phyloP scores from a whole-genome alignment of 2,888 invertebrate genomes.

The Notocelia uddmanniana region DNA sequence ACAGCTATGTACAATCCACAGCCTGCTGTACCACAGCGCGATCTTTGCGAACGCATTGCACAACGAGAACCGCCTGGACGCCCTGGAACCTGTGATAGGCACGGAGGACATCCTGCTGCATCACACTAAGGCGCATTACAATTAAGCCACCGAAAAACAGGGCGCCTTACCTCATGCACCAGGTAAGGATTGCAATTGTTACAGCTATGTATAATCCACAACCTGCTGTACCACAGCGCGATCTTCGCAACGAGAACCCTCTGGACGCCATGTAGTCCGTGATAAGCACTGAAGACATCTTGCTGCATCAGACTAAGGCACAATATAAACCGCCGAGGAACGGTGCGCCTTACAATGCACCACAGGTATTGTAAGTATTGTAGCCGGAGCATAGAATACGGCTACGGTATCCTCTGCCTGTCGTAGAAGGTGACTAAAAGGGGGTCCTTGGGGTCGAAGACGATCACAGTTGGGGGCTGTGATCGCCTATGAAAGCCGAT shows the following conservation, averaged over 20 bases:
- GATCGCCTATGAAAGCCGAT: no score
- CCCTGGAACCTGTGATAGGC: conserved; percentile 75
- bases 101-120: conserved; percentile 79
- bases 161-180: conserved; percentile 80
- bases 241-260: conserved; percentile 69
- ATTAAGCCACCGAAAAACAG: conserved; percentile 80
- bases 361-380: no score
- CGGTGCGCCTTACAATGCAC: conserved; percentile 81
- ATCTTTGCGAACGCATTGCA: conserved; percentile 72
- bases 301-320: no score
- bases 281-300: no score
- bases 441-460: no score
- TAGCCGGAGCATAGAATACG: no score
- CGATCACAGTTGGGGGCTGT: no score
- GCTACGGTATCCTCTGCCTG: no score
- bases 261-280: no score
- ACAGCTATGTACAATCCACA: no score
- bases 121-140: conserved; percentile 82
- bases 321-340: conserved; percentile 67
- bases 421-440: no score
- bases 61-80: conserved; percentile 73
- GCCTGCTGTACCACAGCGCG: conserved; percentile 78
- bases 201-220: no score
- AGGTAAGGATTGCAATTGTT: conserved; percentile 20
- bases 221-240: conserved; percentile 78